Evolutionary conservation across 2,113 vertebrate genomes (phyloP).

Genomic region (Tylochromis polylepis): DNA sequence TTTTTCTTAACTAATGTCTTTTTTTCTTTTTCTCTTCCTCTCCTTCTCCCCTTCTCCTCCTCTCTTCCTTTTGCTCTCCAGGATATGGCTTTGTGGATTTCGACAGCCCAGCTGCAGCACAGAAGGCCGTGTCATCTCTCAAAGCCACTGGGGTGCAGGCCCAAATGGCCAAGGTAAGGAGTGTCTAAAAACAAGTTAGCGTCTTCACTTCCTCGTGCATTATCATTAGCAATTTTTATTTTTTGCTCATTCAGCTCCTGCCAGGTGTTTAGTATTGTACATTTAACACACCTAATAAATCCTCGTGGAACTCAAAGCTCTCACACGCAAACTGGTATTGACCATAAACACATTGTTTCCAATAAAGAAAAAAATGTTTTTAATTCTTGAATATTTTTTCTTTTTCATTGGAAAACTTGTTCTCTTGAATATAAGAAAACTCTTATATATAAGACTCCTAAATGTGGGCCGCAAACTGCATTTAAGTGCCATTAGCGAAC

Average conservation of each 20-base stretch:
- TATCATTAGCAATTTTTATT: not conserved
- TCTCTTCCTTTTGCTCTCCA: slow-evolving; percentile 53
- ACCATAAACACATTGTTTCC: slow-evolving; percentile 35
- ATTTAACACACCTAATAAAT: slow-evolving; percentile 6
- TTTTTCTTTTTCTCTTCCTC: not conserved
- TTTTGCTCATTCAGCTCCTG: not conserved
- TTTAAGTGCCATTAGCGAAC: not conserved
- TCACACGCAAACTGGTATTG: slow-evolving; percentile 4
- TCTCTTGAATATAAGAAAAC: not conserved
- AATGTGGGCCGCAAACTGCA: slow-evolving; percentile 8
- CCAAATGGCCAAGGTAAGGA: slow-evolving; percentile 96
- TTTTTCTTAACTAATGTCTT: slow-evolving; percentile 35
- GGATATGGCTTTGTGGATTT: slow-evolving; percentile 98
- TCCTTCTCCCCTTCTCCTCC: not conserved
- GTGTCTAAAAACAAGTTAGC: not conserved
- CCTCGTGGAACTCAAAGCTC: not conserved
- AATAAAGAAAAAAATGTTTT: too few species aligned
- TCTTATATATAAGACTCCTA: not conserved
- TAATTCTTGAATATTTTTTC: not conserved
- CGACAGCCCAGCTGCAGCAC: slow-evolving; percentile 92
- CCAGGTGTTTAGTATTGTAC: not conserved
- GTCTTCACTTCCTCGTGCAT: not conserved
- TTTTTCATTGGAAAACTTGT: slow-evolving; percentile 4
- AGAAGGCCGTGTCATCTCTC: slow-evolving; percentile 94
- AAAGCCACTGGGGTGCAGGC: slow-evolving; percentile 96